phyloP scores from a whole-genome alignment of 1,140 invertebrate genomes.

The Coelopa frigida region DNA sequence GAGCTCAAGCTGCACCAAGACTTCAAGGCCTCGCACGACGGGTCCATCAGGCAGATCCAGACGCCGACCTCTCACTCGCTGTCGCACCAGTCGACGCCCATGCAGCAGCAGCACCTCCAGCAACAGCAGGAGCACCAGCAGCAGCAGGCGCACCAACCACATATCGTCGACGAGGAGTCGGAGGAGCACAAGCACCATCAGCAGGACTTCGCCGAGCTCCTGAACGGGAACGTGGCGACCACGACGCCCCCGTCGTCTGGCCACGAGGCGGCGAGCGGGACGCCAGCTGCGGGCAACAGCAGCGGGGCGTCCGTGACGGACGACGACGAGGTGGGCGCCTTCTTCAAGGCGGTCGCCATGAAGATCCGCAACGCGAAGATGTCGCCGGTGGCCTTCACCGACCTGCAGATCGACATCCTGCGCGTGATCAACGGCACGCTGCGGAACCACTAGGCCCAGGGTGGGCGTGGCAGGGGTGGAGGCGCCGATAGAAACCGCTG shows the following conservation, averaged over 20 bases:
- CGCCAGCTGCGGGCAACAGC: no score
- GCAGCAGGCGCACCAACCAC: slow-evolving; percentile 9
- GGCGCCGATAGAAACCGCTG: no score
- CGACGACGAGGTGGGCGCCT: slow-evolving; percentile 40
- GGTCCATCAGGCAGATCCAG: no score
- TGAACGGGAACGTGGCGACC: no score
- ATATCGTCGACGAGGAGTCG: not conserved
- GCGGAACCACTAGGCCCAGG: slow-evolving; percentile 37
- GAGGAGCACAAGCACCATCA: not conserved
- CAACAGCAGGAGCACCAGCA: slow-evolving; percentile 3
- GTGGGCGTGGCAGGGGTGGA: no score
- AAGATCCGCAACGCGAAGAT: slow-evolving; percentile 39
- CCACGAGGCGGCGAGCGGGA: no score
- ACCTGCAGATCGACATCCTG: slow-evolving; percentile 39
- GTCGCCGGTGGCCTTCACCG: slow-evolving; percentile 37
- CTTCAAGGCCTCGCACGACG: not conserved
- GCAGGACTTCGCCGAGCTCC: no score
- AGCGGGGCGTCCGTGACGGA: slow-evolving; percentile 11
- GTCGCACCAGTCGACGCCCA: slow-evolving; percentile 4
- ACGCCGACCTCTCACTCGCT: no score
- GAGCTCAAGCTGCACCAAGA: slow-evolving; percentile 2
- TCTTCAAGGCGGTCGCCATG: slow-evolving; percentile 40
- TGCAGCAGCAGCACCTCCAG: slow-evolving; percentile 18
- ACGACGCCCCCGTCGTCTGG: no score
- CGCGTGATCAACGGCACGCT: slow-evolving; percentile 34